Evolutionary conservation across 1,140 invertebrate genomes (phyloP).

Genomic region (Pygmarrhopalites habei): DNA sequence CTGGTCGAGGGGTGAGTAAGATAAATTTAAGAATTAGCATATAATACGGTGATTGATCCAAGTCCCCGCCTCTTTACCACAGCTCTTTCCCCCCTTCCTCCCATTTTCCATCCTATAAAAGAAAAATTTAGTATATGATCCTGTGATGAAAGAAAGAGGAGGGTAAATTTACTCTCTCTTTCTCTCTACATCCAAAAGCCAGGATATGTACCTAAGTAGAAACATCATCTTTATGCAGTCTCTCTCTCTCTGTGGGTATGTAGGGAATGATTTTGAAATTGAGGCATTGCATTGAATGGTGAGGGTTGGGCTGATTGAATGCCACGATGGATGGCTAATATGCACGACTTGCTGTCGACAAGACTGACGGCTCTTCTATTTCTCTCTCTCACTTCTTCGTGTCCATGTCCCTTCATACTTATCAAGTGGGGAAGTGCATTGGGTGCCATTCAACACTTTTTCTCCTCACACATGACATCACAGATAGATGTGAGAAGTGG

Average conservation of each 20-base stretch:
- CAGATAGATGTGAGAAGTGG: neutral
- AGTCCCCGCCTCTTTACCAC: neutral
- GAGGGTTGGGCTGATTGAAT: neutral
- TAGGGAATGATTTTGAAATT: constrained; percentile 2
- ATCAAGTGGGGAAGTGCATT: neutral
- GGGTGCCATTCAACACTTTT: neutral
- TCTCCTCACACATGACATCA: neutral
- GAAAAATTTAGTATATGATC: no score
- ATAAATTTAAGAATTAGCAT: neutral
- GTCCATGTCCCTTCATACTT: constrained; percentile 4
- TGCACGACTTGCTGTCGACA: constrained; percentile 1
- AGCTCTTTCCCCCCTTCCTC: no score
- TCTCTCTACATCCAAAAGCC: no score
- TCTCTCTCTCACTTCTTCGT: no score
- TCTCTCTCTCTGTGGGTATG: no score
- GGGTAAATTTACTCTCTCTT: no score
- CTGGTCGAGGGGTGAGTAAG: neutral
- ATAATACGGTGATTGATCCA: neutral
- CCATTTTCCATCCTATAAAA: no score
- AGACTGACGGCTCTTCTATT: neutral
- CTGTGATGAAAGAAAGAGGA: no score
- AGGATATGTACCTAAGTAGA: no score
- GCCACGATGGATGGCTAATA: constrained; percentile 3
- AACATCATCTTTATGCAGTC: no score
- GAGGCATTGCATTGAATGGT: neutral